A percentile compares a stretch with the other conserved stretches of the same genome.
Evolutionary conservation across 2,113 vertebrate species (phyloP).

Genomic region (Rutilus rutilus): DNA sequence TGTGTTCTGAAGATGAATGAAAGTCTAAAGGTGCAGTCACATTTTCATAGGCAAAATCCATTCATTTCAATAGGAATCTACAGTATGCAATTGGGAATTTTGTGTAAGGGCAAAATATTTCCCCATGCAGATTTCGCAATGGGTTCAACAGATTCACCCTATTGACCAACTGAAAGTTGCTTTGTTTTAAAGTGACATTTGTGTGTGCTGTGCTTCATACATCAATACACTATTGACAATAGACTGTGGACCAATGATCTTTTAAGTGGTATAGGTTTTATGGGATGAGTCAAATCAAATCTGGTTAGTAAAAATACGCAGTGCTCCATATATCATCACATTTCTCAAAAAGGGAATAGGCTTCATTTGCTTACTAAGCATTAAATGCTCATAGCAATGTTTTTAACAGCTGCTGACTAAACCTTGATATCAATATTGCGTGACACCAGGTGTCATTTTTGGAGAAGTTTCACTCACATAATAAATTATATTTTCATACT

Average conservation of each 20-base stretch:
- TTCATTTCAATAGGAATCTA: background rate
- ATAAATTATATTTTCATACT: constrained; percentile 61
- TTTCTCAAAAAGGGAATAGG: background rate
- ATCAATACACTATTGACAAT: background rate
- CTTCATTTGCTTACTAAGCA: constrained; percentile 20
- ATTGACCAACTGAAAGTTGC: background rate
- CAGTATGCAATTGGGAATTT: background rate
- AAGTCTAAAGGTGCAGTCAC: background rate
- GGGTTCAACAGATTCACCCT: background rate
- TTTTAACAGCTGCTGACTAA: constrained; percentile 48
- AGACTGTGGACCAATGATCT: background rate
- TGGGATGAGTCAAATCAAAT: constrained; percentile 7
- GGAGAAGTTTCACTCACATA: constrained; percentile 57
- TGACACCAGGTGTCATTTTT: constrained; percentile 53
- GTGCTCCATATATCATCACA: background rate
- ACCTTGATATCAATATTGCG: constrained; percentile 24
- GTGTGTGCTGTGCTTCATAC: background rate
- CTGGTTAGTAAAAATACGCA: background rate
- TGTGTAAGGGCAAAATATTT: background rate
- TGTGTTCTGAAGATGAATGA: background rate
- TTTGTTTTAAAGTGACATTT: background rate
- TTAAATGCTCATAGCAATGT: background rate
- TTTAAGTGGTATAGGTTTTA: background rate
- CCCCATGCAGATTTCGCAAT: background rate
- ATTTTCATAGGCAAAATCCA: background rate